A percentile compares a stretch with the other conserved stretches of the same genome.
phyloP scores from a whole-genome alignment of 2,888 invertebrate genomes.

The Cantharis nigra region DNA sequence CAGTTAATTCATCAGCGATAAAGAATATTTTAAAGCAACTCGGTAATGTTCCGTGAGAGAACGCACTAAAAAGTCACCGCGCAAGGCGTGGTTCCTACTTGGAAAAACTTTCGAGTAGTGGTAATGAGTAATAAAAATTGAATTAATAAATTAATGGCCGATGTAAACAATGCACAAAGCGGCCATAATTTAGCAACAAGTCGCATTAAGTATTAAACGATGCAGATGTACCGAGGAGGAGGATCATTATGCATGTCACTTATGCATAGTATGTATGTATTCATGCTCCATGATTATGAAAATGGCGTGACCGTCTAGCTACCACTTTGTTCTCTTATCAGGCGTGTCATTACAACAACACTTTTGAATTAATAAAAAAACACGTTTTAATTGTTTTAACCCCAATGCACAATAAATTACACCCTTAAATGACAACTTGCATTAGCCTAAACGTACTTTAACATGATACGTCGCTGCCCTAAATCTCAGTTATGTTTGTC shows the following conservation, averaged over 20 bases:
- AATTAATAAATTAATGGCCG: not conserved
- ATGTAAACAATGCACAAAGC: constrained; percentile 13
- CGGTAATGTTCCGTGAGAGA: not conserved
- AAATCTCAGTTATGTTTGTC: constrained; percentile 38
- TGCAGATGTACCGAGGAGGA: constrained; percentile 4
- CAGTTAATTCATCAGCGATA: not conserved
- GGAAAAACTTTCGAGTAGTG: not conserved
- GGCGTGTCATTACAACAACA: constrained; percentile 33
- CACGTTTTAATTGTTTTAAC: constrained; percentile 37
- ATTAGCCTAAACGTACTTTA: constrained; percentile 33
- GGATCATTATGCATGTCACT: constrained; percentile 20
- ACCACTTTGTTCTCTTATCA: constrained; percentile 35
- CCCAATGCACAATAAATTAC: constrained; percentile 36
- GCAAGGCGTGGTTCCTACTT: not conserved
- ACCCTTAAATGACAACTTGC: constrained; percentile 27
- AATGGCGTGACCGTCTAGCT: constrained; percentile 35
- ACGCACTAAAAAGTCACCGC: not conserved
- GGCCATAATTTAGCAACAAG: constrained; percentile 21
- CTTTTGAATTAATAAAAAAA: constrained; percentile 26
- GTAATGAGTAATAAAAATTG: not conserved
- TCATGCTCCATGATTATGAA: constrained; percentile 21
- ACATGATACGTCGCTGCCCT: constrained; percentile 30
- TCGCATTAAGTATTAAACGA: constrained; percentile 15
- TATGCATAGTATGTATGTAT: not conserved
- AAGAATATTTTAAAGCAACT: not conserved